Evolutionary conservation across 2,797 vertebrate species (phyloP).

Genomic region (Intellagama lesueurii): DNA sequence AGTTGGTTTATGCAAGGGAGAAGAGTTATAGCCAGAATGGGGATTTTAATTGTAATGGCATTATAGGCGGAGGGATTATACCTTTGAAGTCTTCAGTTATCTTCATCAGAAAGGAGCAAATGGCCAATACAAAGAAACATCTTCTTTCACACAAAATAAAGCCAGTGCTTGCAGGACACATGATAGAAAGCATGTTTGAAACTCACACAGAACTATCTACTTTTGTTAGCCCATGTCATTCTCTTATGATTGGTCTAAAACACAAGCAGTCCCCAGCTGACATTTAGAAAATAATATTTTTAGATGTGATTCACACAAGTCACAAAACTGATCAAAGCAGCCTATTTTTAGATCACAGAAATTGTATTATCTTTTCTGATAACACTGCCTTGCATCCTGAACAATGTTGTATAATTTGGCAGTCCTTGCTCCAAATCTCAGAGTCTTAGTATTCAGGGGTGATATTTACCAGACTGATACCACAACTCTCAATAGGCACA

Average conservation of each 20-base stretch:
- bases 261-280: neutral
- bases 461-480: neutral
- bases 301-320: neutral
- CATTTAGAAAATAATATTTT: neutral
- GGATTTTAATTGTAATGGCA: neutral
- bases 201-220: neutral
- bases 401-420: neutral
- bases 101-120: neutral
- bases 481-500: too few species aligned
- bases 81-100: neutral
- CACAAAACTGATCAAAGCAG: neutral
- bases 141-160: neutral
- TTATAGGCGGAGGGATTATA: neutral
- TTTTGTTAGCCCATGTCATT: neutral
- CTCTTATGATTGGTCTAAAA: neutral
- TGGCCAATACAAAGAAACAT: neutral
- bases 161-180: constrained; percentile 9
- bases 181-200: neutral
- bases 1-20: fast-evolving
- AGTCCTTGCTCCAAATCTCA: neutral
- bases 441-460: neutral
- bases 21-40: neutral
- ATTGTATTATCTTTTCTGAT: neutral
- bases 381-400: neutral
- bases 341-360: neutral